Base-by-base conservation (phyloP, 2,888 invertebrate genomes). In the Aspidiotus destructor region DNA sequence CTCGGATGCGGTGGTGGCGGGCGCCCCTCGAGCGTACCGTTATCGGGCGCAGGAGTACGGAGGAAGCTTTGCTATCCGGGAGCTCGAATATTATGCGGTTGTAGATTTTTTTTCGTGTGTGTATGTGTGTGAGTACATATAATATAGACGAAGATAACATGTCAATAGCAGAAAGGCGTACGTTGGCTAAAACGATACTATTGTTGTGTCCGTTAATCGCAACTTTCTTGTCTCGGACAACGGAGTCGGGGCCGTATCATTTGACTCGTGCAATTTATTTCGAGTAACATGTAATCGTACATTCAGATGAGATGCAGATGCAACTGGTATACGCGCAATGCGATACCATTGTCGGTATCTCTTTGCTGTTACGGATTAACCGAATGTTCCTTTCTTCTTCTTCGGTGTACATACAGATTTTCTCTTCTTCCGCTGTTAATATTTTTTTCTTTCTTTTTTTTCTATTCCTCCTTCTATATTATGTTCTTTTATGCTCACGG, bases 301-400 rank as follows among this genome's bases (percentile, higher is more conserved):
- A 63, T 63, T 54, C 54, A 63, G 63, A 63, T 63, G 63, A 63
- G 48, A 63, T 63, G 63, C 63, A 63, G 63, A 63, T 63, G 62
- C 44, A 28, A 8, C 16, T 48, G 48, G 48, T 48, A n/a, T 48
- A 48, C 48, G 48, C 48, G 48, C 48, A 48, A 48, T 48, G 48
- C 48, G 48, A 48, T 48, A 48, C 48, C 48, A 48, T 48, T 48
- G 48, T 48, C 48, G 48, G 48, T 48, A 48, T 48, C 48, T 28
- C 28, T 48, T 48, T 48, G 48, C 48, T 48, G 48, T 48, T 48
- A 48, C 48, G 48, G 48, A 48, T 48, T n/a, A 11, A n/a, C 48
- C 48, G 48, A 48, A 48, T n/a, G 48, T 48, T 28, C 28, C 28
- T 28, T 28, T 28, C 28, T 28, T 28, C 28, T 28, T 28, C 28